Evolutionary conservation across 2,797 vertebrate genomes (phyloP).

Genomic region (Pseudochromis fuscus): DNA sequence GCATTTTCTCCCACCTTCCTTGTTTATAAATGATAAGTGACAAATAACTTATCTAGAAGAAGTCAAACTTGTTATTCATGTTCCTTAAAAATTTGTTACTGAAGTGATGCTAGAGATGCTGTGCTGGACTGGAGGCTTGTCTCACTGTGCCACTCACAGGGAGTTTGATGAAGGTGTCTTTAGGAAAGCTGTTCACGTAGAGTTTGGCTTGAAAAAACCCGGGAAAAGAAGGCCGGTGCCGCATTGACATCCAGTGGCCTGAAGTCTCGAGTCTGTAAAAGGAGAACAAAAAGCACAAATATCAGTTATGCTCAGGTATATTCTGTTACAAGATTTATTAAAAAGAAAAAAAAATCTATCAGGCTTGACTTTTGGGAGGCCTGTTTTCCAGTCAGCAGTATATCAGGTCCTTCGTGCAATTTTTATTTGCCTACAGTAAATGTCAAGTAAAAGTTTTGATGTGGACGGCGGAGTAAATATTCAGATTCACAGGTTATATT

Average conservation of each 20-base stretch:
- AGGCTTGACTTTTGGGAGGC: slow-evolving; percentile 13
- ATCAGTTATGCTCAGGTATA: neutral
- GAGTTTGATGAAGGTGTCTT: slow-evolving; percentile 92
- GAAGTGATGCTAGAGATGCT: neutral
- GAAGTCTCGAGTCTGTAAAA: slow-evolving; percentile 77
- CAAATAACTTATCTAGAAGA: no score
- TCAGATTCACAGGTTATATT: slow-evolving; percentile 31
- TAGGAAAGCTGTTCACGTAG: slow-evolving; percentile 79
- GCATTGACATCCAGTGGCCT: slow-evolving; percentile 79
- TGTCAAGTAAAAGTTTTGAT: slow-evolving; percentile 37
- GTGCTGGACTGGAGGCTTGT: neutral
- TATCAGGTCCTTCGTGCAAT: slow-evolving; percentile 11
- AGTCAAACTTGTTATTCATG: neutral
- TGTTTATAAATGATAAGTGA: no score
- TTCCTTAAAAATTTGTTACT: neutral
- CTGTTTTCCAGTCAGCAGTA: slow-evolving; percentile 2
- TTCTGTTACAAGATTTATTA: neutral
- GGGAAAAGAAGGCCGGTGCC: slow-evolving; percentile 81
- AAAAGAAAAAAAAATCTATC: neutral
- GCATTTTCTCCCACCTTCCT: no score
- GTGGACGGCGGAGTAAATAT: slow-evolving; percentile 21
- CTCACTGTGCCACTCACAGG: slow-evolving; percentile 78
- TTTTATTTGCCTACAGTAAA: slow-evolving; percentile 41
- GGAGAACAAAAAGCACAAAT: slow-evolving; percentile 12
- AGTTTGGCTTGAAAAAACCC: slow-evolving; percentile 88